phyloP scores from a whole-genome alignment of 2,797 vertebrate genomes.

The Diceros bicornis region DNA sequence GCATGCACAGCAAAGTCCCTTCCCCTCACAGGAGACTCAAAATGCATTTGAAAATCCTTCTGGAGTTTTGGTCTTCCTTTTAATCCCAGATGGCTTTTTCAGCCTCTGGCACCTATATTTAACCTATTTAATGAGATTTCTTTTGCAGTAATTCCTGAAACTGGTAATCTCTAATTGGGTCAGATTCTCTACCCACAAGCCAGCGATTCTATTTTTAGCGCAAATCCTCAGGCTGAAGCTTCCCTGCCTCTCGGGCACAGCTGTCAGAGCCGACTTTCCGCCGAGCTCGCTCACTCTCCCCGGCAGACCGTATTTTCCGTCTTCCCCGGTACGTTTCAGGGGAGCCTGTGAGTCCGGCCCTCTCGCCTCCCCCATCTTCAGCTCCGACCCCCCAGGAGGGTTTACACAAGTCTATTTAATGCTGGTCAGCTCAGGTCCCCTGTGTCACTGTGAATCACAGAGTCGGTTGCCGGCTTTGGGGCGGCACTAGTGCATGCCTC shows the following conservation, averaged over 20 bases:
- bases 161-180: constrained; percentile 89
- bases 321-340: constrained; percentile 40
- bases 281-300: not conserved
- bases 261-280: constrained; percentile 46
- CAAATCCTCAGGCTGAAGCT: constrained; percentile 85
- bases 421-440: constrained; percentile 79
- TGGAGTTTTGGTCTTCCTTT: constrained; percentile 73
- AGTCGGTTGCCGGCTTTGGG: constrained; percentile 78
- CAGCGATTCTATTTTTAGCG: constrained; percentile 87
- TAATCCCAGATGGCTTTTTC: constrained; percentile 74
- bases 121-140: constrained; percentile 89
- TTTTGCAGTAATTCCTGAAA: constrained; percentile 88
- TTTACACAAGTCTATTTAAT: constrained; percentile 86
- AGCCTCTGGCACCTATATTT: constrained; percentile 83
- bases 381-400: constrained; percentile 40
- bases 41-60: constrained; percentile 61
- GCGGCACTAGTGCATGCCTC: constrained; percentile 69
- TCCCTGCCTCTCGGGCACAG: constrained; percentile 72
- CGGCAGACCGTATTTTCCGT: constrained; percentile 39
- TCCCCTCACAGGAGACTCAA: not conserved
- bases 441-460: constrained; percentile 85
- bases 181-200: constrained; percentile 89
- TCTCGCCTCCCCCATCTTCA: constrained; percentile 36
- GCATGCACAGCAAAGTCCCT: not conserved
- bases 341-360: constrained; percentile 65